phyloP scores from a whole-genome alignment of 2,113 vertebrate genomes.

The Bos indicus region DNA sequence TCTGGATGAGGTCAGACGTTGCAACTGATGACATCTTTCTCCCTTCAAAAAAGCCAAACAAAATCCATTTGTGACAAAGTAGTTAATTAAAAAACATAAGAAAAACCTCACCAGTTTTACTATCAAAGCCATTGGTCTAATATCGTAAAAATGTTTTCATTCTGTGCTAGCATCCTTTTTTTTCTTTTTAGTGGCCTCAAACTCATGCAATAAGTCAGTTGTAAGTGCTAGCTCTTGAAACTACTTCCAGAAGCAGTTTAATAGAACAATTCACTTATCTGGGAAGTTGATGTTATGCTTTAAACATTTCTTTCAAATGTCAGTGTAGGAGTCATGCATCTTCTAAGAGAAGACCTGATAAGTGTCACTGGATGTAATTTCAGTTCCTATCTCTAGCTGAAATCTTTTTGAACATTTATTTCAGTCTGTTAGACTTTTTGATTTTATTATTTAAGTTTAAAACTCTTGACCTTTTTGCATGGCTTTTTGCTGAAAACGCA shows the following conservation, averaged over 20 bases:
- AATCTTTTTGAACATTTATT: conserved; percentile 67
- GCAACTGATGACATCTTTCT: conserved; percentile 84
- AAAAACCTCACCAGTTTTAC: conserved; percentile 72
- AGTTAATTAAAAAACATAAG: conserved; percentile 65
- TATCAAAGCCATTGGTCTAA: conserved; percentile 76
- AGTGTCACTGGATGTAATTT: conserved; percentile 65
- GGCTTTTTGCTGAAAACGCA: conserved; percentile 79
- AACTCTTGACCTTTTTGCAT: conserved; percentile 78
- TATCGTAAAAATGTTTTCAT: conserved; percentile 69
- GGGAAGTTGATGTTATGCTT: conserved; percentile 63
- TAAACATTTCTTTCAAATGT: conserved; percentile 68
- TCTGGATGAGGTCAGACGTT: conserved; percentile 95
- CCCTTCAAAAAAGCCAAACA: conserved; percentile 34
- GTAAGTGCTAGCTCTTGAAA: conserved; percentile 49
- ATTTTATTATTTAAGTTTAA: conserved; percentile 70
- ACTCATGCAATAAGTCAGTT: conserved; percentile 66
- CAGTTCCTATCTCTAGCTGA: conserved; percentile 64
- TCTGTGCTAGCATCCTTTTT: conserved; percentile 63
- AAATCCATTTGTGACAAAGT: conserved; percentile 63
- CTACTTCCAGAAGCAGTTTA: conserved; percentile 69
- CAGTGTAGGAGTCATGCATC: conserved; percentile 62
- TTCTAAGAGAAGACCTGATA: conserved; percentile 62
- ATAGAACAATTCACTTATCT: conserved; percentile 62
- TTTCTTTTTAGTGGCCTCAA: conserved; percentile 71
- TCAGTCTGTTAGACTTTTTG: conserved; percentile 63